These are phyloP conservation scores for Antitype chi DNA, from an alignment of 2,888 invertebrate species.

Conservation along the genomic window DNA sequence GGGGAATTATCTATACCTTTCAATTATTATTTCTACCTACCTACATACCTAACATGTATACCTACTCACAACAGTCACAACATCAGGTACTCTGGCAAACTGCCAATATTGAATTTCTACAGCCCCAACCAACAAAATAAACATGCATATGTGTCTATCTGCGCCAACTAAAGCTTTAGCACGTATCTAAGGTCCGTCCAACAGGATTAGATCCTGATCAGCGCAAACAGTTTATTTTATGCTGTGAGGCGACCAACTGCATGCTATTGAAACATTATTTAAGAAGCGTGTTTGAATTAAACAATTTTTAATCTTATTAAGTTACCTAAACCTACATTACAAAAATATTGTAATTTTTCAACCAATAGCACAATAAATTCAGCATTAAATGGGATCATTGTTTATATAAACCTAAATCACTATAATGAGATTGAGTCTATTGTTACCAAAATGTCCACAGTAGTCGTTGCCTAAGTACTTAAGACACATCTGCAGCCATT, in stretches of 20 bases:
- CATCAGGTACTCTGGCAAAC: background rate
- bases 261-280: background rate
- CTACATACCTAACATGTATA: background rate
- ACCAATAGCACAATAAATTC: background rate
- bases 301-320: background rate
- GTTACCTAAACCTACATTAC: background rate
- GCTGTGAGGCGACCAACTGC: background rate
- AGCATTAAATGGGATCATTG: background rate
- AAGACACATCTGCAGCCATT: slow-evolving; percentile 49
- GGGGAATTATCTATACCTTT: background rate
- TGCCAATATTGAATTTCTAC: background rate
- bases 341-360: background rate
- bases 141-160: background rate
- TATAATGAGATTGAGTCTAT: slow-evolving; percentile 6
- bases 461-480: slow-evolving; percentile 32
- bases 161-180: slow-evolving; percentile 5
- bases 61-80: background rate
- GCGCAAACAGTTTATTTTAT: background rate
- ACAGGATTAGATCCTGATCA: background rate
- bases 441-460: slow-evolving; percentile 42
- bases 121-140: too few relatives aligned
- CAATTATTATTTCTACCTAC: background rate
- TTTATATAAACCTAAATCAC: background rate
- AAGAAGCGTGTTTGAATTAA: background rate
- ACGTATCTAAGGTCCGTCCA: background rate